Evolutionary conservation across 2,888 invertebrate genomes (phyloP), one percentile per base, ranked within the genome.

Genomic region (Drosophila kanekoi): DNA sequence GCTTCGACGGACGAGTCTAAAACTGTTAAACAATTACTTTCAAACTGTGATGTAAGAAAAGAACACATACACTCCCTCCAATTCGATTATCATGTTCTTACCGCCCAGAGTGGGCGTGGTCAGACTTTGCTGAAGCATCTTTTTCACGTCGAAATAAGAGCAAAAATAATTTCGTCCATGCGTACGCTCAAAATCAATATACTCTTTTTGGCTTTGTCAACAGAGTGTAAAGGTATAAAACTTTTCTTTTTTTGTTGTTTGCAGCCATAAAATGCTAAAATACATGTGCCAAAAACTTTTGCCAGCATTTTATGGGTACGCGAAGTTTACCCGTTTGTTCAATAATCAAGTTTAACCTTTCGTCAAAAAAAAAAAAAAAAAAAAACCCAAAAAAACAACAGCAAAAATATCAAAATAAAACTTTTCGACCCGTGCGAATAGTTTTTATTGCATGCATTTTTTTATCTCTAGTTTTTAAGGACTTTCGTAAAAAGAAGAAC

Each of bases 231-330:
- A 16, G 23, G 9, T 13, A 16, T 23, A 44, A 44, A 54, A 44
- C 8, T 35, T 54, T 6, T 11, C 11, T 35, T 18, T 13, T 10
- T 16, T 14, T n/a, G 4, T 3, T n/a, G 6, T 3, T 33, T 10
- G 28, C 40, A 63, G 65, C 45, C 68, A 84, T 81, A 78, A 81
- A 87, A 84, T 74, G 58, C 45, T 28, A 51, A 72, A 60, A 35
- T 54, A 41, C 33, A 65, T 60, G 23, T 60, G 48, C 28, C 40
- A 32, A 38, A 52, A 65, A 63, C 32, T 72, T 71, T 43, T 2
- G 5, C 18, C 13, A 32, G 8, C 32, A 58, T 64, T 73, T 74
- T 64, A 71, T 64, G 20, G 63, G 16, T 33, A 33, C 20, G 10
- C 41, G 1, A 32, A 63, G 43, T 63, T 62, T 16, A 13, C 40